Base-by-base conservation (phyloP, 1,140 invertebrate genomes). In the Sitophilus oryzae region DNA sequence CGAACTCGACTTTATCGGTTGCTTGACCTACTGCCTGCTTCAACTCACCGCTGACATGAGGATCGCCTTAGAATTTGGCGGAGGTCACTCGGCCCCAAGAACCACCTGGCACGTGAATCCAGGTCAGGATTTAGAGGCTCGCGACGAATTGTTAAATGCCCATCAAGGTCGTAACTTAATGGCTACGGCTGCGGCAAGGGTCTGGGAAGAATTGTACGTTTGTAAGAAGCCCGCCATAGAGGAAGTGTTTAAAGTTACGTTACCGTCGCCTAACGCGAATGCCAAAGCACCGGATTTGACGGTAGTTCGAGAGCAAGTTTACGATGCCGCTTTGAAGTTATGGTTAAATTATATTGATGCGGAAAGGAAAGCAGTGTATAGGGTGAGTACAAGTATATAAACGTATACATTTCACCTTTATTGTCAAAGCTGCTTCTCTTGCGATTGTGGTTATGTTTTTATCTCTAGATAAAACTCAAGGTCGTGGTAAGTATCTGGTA, bases 201-300 rank as follows among this genome's bases (percentile, higher is more conserved):
- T 99, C 0, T 99, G 96, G 96, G 93, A 96, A 65, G 94, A 98
- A 72, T 73, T 99, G 5, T 98, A 96, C 68, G 85, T 93, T 1
- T 92, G 86, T 64, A 98, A 98, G 69, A 97, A 98, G 74, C 91
- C 92, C 0, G 91, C 95, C 2, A 91, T 93, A 47, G 89, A 93
- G 67, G 89, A 93, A 68, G 86, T 94, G 37, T 96, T 96, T 67
- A 95, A 96, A 75, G 83, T 91, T 9, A 86, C 85, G 20, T 75
- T 96, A 3, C 79, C 81, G 5, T 64, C 77, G 34, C 83, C 89
- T 11, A 70, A 78, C 11, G 77, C 77, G 23, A 85, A 85, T 58
- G 83, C 86, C 19, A 85, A 88, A 61, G 88, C 89, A 0, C 89
- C 89, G 0, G 88, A 93, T 67, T 74, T 96, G 18, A 74, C 80